phyloP scores from a whole-genome alignment of 2,797 vertebrate genomes.

The Sandelia bainsii region DNA sequence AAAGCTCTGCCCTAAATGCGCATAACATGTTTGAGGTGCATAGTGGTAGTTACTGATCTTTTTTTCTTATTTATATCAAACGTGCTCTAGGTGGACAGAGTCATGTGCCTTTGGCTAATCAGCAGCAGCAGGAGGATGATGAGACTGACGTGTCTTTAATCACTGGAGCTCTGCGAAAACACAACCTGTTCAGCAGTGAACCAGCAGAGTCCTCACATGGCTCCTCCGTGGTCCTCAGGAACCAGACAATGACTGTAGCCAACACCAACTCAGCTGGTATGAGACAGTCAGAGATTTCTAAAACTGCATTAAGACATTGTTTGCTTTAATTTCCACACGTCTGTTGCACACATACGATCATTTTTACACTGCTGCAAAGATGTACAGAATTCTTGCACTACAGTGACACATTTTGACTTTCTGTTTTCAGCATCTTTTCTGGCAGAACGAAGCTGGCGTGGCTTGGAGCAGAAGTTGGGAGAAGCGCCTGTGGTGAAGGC shows the following conservation, averaged over 20 bases:
- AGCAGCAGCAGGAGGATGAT: slow-evolving; percentile 67
- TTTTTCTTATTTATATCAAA: neutral
- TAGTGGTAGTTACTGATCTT: no score
- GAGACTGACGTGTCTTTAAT: slow-evolving; percentile 90
- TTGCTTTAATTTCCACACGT: neutral
- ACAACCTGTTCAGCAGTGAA: slow-evolving; percentile 34
- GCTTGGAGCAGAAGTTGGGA: slow-evolving; percentile 91
- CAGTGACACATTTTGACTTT: neutral
- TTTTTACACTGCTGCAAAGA: neutral
- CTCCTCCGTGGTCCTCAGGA: slow-evolving; percentile 81
- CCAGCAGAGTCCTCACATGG: neutral
- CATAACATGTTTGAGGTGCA: no score
- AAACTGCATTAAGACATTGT: neutral
- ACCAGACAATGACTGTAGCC: slow-evolving; percentile 80
- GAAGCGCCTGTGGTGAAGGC: slow-evolving; percentile 89
- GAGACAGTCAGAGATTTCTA: neutral
- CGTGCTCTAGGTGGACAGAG: slow-evolving; percentile 83
- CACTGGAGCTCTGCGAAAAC: slow-evolving; percentile 88
- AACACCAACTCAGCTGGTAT: slow-evolving; percentile 84
- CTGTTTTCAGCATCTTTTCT: slow-evolving; percentile 89
- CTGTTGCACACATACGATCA: neutral
- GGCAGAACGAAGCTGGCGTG: slow-evolving; percentile 90
- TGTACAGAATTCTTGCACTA: neutral
- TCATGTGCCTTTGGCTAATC: slow-evolving; percentile 84
- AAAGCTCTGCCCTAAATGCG: no score